These are phyloP conservation scores for Noturus placidus DNA, from an alignment of 2,113 vertebrate species.

Conservation along the genomic window DNA sequence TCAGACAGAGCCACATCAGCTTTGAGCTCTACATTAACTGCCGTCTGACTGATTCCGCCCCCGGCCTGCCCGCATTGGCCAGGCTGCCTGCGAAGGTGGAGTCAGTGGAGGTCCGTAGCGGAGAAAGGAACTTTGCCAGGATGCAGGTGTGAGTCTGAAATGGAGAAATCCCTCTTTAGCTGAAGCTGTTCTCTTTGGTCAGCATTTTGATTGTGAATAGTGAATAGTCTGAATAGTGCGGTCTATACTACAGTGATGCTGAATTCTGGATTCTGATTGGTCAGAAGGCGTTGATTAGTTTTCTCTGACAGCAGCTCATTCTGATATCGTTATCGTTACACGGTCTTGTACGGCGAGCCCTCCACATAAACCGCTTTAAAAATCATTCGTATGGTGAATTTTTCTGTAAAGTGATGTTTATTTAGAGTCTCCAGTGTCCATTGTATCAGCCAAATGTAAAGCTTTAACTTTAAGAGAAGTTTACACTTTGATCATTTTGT, in stretches of 20 bases:
- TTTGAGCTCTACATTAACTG: constrained; percentile 84
- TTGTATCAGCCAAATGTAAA: not conserved
- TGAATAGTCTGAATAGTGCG: not conserved
- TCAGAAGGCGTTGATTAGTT: not conserved
- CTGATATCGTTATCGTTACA: not conserved
- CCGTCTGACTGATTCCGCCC: constrained; percentile 76
- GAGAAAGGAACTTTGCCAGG: constrained; percentile 78
- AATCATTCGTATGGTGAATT: not conserved
- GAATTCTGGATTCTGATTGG: not conserved
- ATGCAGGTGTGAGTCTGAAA: constrained; percentile 74
- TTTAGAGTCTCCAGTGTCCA: not conserved
- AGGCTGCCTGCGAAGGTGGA: constrained; percentile 73
- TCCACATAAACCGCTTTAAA: not conserved
- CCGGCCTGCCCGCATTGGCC: constrained; percentile 74
- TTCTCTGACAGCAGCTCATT: not conserved
- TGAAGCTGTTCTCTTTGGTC: not conserved
- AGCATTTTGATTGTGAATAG: no score
- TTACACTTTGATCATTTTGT: no score
- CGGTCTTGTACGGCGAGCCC: not conserved
- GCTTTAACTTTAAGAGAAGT: not conserved
- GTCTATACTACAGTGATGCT: not conserved
- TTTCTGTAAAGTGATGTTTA: not conserved
- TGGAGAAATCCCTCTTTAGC: not conserved
- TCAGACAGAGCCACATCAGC: constrained; percentile 69
- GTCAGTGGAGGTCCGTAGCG: constrained; percentile 72